These are phyloP conservation scores for Theocolax elegans DNA, from an alignment of 1,140 invertebrate genomes.

Conservation along the genomic window DNA sequence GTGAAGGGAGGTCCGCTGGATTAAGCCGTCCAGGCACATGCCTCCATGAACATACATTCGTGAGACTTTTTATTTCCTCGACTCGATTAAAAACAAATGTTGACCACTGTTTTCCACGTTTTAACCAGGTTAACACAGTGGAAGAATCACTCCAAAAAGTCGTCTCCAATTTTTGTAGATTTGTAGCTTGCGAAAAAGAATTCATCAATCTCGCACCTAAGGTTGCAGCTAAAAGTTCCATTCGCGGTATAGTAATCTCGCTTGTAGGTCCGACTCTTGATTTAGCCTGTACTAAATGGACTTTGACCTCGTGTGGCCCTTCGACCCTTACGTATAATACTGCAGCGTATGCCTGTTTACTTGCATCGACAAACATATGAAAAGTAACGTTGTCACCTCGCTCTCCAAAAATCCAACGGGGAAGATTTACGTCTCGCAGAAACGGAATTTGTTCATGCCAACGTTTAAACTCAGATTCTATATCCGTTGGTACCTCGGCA, in stretches of 20 bases:
- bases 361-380: slow-evolving; percentile 57
- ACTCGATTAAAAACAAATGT: slow-evolving; percentile 37
- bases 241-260: slow-evolving; percentile 37
- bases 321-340: slow-evolving; percentile 51
- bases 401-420: too few species aligned
- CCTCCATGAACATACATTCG: slow-evolving; percentile 28
- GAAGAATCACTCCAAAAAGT: slow-evolving; percentile 36
- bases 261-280: background rate
- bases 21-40: slow-evolving; percentile 44
- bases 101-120: slow-evolving; percentile 15
- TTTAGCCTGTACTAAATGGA: slow-evolving; percentile 21
- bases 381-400: too few species aligned
- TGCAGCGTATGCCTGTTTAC: slow-evolving; percentile 50
- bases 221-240: slow-evolving; percentile 56
- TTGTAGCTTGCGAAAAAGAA: slow-evolving; percentile 26
- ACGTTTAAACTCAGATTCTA: too few species aligned
- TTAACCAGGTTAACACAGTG: slow-evolving; percentile 35
- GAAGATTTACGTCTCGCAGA: too few species aligned
- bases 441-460: too few species aligned
- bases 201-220: slow-evolving; percentile 50
- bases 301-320: slow-evolving; percentile 10
- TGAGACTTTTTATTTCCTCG: slow-evolving; percentile 33
- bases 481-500: too few species aligned
- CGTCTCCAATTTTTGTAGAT: slow-evolving; percentile 28
- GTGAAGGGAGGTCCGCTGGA: slow-evolving; percentile 48